Base-by-base conservation (phyloP, 2,797 vertebrate species). In the Gila robusta region DNA sequence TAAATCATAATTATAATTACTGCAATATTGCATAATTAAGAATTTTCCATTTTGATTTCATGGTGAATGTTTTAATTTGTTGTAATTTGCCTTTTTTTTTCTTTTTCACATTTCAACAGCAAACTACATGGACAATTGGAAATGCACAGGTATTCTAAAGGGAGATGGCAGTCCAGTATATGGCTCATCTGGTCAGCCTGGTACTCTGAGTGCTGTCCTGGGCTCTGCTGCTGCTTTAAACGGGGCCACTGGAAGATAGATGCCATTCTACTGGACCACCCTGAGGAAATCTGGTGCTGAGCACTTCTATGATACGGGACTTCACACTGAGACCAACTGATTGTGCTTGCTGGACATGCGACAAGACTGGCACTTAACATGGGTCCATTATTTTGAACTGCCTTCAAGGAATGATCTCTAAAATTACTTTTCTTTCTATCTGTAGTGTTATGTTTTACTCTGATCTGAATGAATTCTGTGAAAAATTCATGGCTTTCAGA, bases 41-140 rank as follows among this genome's bases (percentile, higher is more conserved):
- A 66, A 32, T 32, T 66, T 66, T 32, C 5, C 2, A 8, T 32
- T 26, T 62, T 26, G 23, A 62, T 26, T 66, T 66, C 28, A 32
- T 66, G 62, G 26, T 66, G 6, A 66, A 2, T 28, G 26, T 64
- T 28, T 35, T 73, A 0, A 82, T 41, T 69, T 9, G 6, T 23
- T 56, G 73, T 76, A 35, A 56, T 59, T 10, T 41, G 8, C 16
- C 66, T 32, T 32, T 6, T 32, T 6, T 32, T 32, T 17, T 32
- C 28, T 66, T 64, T 32, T 62, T 59, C n/a, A n/a, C 16, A 39
- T 39, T 28, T 71, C 21, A 39, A 62, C 94, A 99, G 98, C 98
- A 59, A 99, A 99, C 93, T 99, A 99, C 92, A 99, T 99, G 98
- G 98, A 98, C 93, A 99, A 98, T 93, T 99, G 98, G 98, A 99